Evolutionary conservation across 2,113 vertebrate species (phyloP).

Genomic region (Gobius niger): DNA sequence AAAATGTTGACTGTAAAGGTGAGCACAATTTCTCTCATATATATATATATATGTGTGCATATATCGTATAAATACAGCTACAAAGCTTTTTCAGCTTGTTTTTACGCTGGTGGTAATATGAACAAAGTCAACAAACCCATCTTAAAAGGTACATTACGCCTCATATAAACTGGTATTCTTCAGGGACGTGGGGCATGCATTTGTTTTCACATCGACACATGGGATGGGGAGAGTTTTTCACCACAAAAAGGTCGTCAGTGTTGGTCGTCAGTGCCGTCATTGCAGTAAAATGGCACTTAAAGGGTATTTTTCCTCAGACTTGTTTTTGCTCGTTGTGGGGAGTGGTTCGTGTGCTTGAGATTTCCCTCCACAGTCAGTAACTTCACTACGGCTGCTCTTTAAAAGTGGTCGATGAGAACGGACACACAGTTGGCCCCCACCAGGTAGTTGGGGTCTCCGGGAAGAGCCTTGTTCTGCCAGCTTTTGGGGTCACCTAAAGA

Average conservation of each 20-base stretch:
- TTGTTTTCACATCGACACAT: slow-evolving; percentile 75
- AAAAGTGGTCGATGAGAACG: slow-evolving; percentile 99
- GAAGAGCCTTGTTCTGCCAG: slow-evolving; percentile 99
- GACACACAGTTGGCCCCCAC: slow-evolving; percentile 99
- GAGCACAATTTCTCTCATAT: slow-evolving; percentile 50
- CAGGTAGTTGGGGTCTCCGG: slow-evolving; percentile 97
- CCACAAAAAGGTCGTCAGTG: slow-evolving; percentile 35
- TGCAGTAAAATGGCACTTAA: slow-evolving; percentile 66
- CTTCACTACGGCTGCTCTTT: slow-evolving; percentile 75
- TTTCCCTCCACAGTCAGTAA: slow-evolving; percentile 78
- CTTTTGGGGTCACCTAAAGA: slow-evolving; percentile 94
- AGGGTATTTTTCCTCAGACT: slow-evolving; percentile 67
- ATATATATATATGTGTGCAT: slow-evolving; percentile 69
- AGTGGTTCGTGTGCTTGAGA: slow-evolving; percentile 34
- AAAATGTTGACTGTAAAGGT: slow-evolving; percentile 36
- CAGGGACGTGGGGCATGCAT: slow-evolving; percentile 75
- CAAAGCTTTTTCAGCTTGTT: slow-evolving; percentile 47
- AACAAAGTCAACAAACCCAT: slow-evolving; percentile 44
- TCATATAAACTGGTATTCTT: slow-evolving; percentile 56
- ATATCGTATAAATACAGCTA: slow-evolving; percentile 70
- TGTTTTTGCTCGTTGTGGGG: slow-evolving; percentile 25
- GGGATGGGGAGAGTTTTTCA: slow-evolving; percentile 48
- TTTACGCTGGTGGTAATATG: slow-evolving; percentile 38
- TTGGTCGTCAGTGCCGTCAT: slow-evolving; percentile 49
- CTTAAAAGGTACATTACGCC: slow-evolving; percentile 49